phyloP scores from a whole-genome alignment of 2,113 vertebrate species.

The Steatornis caripensis region DNA sequence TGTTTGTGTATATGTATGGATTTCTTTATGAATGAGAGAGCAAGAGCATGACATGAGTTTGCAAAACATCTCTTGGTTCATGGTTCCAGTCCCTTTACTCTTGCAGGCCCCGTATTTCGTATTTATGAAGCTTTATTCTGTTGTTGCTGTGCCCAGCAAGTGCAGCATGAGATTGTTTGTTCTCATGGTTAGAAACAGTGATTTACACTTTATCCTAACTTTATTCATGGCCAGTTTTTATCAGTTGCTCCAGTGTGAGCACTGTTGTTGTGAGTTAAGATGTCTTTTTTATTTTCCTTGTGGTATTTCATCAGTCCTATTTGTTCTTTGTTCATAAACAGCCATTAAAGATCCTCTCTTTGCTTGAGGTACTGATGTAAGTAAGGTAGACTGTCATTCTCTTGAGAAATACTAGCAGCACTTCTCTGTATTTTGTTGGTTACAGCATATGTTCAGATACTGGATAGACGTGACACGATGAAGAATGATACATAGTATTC shows the following conservation, averaged over 20 bases:
- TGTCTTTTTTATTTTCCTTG: not conserved
- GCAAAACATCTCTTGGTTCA: not conserved
- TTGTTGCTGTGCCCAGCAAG: not conserved
- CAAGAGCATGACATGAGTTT: not conserved
- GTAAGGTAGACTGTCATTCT: not conserved
- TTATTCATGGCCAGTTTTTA: not conserved
- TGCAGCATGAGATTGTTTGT: not conserved
- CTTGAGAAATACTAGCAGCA: not conserved
- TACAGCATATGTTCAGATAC: not conserved
- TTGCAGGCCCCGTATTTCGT: not conserved
- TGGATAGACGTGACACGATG: rapidly evolving
- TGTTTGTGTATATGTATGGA: not conserved
- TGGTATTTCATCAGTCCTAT: not conserved
- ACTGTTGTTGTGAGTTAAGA: not conserved
- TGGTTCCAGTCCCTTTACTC: not conserved
- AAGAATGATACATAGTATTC: not conserved
- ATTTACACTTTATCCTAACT: not conserved
- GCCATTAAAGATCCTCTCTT: not conserved
- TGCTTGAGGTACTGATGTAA: not conserved
- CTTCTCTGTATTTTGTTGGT: not conserved
- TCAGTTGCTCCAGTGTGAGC: not conserved
- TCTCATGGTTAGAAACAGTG: not conserved
- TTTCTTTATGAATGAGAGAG: not conserved
- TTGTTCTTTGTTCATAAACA: not conserved
- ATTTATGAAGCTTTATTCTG: not conserved